Evolutionary conservation across 2,113 vertebrate species (phyloP), one percentile per base, ranked within the genome.

Genomic region (Daboia siamensis): DNA sequence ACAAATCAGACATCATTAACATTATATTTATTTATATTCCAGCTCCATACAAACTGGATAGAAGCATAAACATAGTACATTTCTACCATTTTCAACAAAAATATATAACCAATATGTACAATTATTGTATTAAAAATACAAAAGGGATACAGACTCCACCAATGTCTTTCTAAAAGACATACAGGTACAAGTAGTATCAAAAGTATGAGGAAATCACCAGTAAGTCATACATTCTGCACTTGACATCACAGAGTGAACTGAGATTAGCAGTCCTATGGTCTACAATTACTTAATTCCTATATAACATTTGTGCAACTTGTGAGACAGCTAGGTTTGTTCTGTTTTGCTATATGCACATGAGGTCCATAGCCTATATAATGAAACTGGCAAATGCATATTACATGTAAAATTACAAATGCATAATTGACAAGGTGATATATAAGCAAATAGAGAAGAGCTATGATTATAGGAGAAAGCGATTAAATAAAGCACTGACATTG

Each of bases 111-210:
- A 98, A 98, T 99, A 99, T 99, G 98, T 99, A 99, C 99, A 99
- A 99, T 99, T 99, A 99, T 99, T 99, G 99, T 99, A 99, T 99
- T 99, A 99, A 99, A 99, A 99, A 99, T 99, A 99, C 99, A 99
- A 99, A 98, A 99, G 98, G 98, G 98, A 99, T 99, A 99, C 98
- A 96, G 98, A 99, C 99, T 99, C 98, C 98, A 99, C 99, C 99
- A 98, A 99, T 99, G 99, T 99, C 99, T 99, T 99, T 99, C 98
- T 99, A 99, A 99, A 99, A 99, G 99, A 99, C 99, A 98, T 99
- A 99, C 98, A 99, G 99, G 99, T 98, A 98, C 98, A 99, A 99
- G 99, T 98, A 98, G 98, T 99, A 98, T 98, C 98, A 98, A 99
- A 98, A 98, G 98, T 98, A 99, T 98, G 98, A 98, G 98, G 98